phyloP scores from a whole-genome alignment of 1,140 invertebrate genomes.

The Tenebrio molitor region DNA sequence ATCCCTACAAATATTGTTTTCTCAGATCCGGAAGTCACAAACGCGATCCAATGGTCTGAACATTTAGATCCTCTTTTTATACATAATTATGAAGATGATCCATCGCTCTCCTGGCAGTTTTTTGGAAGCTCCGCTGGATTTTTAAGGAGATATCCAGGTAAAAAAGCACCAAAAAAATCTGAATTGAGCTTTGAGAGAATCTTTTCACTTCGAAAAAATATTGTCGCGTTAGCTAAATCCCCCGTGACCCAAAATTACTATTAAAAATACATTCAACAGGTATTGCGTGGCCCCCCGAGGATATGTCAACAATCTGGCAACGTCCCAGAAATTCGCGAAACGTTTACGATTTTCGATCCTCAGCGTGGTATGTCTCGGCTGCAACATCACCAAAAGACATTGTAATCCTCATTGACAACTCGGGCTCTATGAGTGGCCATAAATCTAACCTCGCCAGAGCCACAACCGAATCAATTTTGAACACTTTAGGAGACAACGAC shows the following conservation, averaged over 20 bases:
- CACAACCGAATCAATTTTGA: constrained; percentile 88
- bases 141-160: constrained; percentile 93
- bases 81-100: constrained; percentile 93
- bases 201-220: too few species aligned
- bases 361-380: constrained; percentile 95
- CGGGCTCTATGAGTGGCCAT: constrained; percentile 90
- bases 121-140: constrained; percentile 95
- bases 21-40: constrained; percentile 82
- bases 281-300: constrained; percentile 81
- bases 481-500: constrained; percentile 96
- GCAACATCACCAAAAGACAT: constrained; percentile 98
- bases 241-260: too few species aligned
- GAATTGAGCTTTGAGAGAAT: too few species aligned
- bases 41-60: constrained; percentile 93
- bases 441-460: constrained; percentile 87
- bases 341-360: constrained; percentile 89
- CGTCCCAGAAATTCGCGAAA: constrained; percentile 73
- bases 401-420: constrained; percentile 91
- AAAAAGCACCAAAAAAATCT: constrained; percentile 35
- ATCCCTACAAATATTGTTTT: constrained; percentile 42
- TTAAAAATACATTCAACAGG: constrained; percentile 64
- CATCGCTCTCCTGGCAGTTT: constrained; percentile 95
- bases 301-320: constrained; percentile 66
- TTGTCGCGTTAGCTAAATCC: too few species aligned
- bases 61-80: constrained; percentile 91